Base-by-base conservation (phyloP, 2,113 vertebrate genomes). In the Kryptolebias marmoratus region DNA sequence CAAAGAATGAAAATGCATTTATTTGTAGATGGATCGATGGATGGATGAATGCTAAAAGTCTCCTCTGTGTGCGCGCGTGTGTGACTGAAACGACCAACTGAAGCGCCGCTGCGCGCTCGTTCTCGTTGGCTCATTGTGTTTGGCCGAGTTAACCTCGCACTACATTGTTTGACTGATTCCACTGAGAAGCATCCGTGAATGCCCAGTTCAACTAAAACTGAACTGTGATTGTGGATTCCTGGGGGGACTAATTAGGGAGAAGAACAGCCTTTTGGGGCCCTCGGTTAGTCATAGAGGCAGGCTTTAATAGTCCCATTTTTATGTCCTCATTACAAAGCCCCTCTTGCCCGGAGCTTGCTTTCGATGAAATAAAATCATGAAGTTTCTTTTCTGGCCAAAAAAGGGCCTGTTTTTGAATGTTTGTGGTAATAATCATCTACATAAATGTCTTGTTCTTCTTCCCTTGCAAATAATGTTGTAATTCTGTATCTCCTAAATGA, bases 171-270 rank as follows among this genome's bases (percentile, higher is more conserved):
- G 64, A 75, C 64, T 74, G 56, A 83, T 83, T 78, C 71, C 75
- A 39, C 80, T 50, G 60, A 79, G 71, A 70, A 57, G 11, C 71
- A 39, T 81, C 30, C 22, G 1, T 62, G 75, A 69, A 12, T 55
- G 71, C 73, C 84, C 47, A 45, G 44, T 62, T 82, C 69, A 30
- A 50, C 69, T 69, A 67, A 52, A 81, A 79, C 81, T 14, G 49
- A 73, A 77, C 77, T 83, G 81, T 81, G 64, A 75, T 79, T 42
- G 63, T 85, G 83, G 78, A 86, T 89, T 89, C 89, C 82, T 87
- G 73, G 73, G 83, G 81, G 84, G 74, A 88, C 76, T 90, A 91
- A 92, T 92, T 91, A 88, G 82, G 83, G 91, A 89, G 87, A 90
- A 85, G 87, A 89, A 90, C 88, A 75, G 81, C 76, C 80, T 81